Evolutionary conservation across 2,888 invertebrate species (phyloP), one percentile per base, ranked within the genome.

Genomic region (Plutella xylostella): DNA sequence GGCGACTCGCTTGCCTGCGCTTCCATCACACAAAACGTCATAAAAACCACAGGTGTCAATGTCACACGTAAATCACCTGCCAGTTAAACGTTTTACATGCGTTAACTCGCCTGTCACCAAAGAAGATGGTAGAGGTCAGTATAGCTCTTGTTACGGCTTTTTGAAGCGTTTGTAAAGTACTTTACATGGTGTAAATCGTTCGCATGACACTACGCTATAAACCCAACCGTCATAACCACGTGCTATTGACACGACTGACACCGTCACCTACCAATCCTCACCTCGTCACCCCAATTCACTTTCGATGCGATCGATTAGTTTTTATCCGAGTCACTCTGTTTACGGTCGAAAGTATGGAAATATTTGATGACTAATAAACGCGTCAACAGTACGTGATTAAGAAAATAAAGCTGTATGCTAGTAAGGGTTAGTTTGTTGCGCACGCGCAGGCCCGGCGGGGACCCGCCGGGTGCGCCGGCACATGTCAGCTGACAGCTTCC

Each of bases 401-500:
- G 42, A 46, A 51, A 51, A 48, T 51, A 52, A 49, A 48, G 50
- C 48, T 42, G 28, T 39, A 55, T 51, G 49, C 5, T 18, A 19
- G 12, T 31, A 19, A n/a, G 2, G 4, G 3, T 42, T 9, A 19
- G 43, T 33, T 22, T 53, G 47, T 37, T 61, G 68, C 67, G 71
- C 72, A 71, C 71, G 72, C 68, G 70, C 61, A n/a, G n/a, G n/a
- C n/a, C n/a, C n/a, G n/a, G n/a, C n/a, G 65, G 42, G 11, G 61
- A 62, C 63, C 50, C 48, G 59, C 63, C 67, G 68, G 61, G 62
- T 63, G 63, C 57, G 58, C 55, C 58, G 57, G 65, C 77, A 74
- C 72, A 77, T 76, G 78, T 69, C 69, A 66, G 66, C 67, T 67
- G 71, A 68, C 71, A 60, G 79, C 80, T 80, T 80, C 82, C 83